These are phyloP conservation scores for Clinocottus analis DNA, from an alignment of 2,113 vertebrate genomes.

Conservation along the genomic window DNA sequence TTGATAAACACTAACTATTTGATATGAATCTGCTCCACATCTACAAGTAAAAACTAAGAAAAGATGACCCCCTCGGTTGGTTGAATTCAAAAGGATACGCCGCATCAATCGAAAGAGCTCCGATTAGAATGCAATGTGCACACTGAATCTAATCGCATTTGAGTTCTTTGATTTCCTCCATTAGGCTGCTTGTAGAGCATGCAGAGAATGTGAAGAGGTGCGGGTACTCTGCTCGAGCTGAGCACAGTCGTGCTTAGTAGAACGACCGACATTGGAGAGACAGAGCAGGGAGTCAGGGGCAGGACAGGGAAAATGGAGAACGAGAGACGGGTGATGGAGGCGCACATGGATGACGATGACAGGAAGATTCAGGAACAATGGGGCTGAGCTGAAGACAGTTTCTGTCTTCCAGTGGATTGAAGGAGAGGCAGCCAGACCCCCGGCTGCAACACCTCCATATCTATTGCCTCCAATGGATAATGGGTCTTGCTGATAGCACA, in stretches of 20 bases:
- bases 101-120: conserved; percentile 54
- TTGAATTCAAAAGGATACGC: conserved; percentile 46
- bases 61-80: conserved; percentile 14
- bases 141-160: conserved; percentile 73
- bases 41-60: conserved; percentile 34
- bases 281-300: conserved; percentile 29
- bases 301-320: background rate
- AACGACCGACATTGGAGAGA: conserved; percentile 18
- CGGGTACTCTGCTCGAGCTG: conserved; percentile 54
- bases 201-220: conserved; percentile 70
- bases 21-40: conserved; percentile 42
- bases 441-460: conserved; percentile 55
- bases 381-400: conserved; percentile 33
- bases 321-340: background rate
- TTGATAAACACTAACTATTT: conserved; percentile 55
- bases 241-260: conserved; percentile 38
- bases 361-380: conserved; percentile 54
- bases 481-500: conserved; percentile 58
- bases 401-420: conserved; percentile 38
- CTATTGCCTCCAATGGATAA: conserved; percentile 69
- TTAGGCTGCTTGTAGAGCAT: conserved; percentile 76
- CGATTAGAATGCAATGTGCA: conserved; percentile 69
- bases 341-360: conserved; percentile 23
- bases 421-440: conserved; percentile 37
- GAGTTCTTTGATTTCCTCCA: conserved; percentile 80